These are phyloP conservation scores for Leucosticte australis DNA, from an alignment of 2,113 vertebrate genomes.

Conservation along the genomic window DNA sequence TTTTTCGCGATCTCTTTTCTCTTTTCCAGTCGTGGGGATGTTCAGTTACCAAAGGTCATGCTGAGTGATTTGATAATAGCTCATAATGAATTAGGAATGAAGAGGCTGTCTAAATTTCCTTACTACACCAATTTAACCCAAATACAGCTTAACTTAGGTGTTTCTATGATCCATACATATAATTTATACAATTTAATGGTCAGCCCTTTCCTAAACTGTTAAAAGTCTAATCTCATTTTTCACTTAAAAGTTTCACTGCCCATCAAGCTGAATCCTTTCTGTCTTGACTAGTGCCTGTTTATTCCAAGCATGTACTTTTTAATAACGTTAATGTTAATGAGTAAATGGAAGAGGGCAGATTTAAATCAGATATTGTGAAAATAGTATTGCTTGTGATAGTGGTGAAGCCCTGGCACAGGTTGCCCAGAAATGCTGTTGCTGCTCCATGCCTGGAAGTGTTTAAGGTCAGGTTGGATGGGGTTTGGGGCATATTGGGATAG, in stretches of 20 bases:
- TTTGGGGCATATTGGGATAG: not conserved
- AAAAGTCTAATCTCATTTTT: not conserved
- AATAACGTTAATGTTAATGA: not conserved
- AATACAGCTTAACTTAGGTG: not conserved
- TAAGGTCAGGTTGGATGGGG: accelerated
- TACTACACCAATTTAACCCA: not conserved
- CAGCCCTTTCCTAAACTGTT: not conserved
- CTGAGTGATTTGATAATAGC: not conserved
- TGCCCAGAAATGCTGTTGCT: not conserved
- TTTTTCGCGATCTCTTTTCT: not conserved
- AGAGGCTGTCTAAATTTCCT: not conserved
- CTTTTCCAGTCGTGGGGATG: not conserved
- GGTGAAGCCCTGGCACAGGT: not conserved
- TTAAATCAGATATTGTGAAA: not conserved
- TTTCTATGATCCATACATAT: not conserved
- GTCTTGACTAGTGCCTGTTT: not conserved
- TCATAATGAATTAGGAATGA: not conserved
- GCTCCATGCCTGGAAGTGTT: not conserved
- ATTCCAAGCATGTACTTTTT: not conserved
- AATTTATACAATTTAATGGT: not conserved
- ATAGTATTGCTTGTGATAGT: not conserved
- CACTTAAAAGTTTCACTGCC: not conserved
- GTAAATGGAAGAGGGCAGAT: not conserved
- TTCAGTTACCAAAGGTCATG: not conserved
- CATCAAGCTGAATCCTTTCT: not conserved